Evolutionary conservation across 2,797 vertebrate species (phyloP).

Genomic region (Dendrocincla tyrannina): DNA sequence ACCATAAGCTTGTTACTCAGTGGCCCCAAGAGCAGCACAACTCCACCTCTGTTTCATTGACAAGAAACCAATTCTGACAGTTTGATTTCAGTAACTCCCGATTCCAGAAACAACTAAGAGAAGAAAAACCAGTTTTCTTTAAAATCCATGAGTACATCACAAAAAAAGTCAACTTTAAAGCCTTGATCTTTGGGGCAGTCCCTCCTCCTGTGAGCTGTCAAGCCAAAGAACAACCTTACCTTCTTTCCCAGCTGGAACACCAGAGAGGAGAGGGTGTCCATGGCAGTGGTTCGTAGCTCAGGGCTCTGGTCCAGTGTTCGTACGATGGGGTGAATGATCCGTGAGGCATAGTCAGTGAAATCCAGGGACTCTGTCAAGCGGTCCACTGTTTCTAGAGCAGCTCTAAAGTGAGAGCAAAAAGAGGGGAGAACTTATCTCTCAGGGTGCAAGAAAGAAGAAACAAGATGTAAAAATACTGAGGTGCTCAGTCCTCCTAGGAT

Average conservation of each 20-base stretch:
- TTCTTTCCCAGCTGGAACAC: constrained; percentile 98
- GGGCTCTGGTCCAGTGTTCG: constrained; percentile 92
- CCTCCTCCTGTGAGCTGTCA: neutral
- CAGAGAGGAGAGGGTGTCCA: constrained; percentile 96
- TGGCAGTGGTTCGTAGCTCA: constrained; percentile 90
- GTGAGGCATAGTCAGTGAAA: constrained; percentile 97
- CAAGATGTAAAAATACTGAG: neutral
- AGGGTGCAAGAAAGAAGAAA: neutral
- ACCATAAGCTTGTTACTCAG: neutral
- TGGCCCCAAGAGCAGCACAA: neutral
- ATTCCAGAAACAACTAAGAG: neutral
- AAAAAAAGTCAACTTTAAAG: neutral
- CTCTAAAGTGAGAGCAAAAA: constrained; percentile 74
- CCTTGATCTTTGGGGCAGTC: neutral
- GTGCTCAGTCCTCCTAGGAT: neutral
- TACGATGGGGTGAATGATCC: constrained; percentile 96
- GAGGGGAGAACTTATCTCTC: neutral
- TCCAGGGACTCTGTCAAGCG: constrained; percentile 95
- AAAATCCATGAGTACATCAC: neutral
- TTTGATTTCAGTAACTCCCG: constrained; percentile 16
- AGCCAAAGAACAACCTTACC: constrained; percentile 72
- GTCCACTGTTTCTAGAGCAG: constrained; percentile 94
- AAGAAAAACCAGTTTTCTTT: neutral
- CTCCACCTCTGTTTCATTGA: neutral
- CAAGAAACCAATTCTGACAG: constrained; percentile 4